Conservation (phyloP, 2,113 vertebrate genomes). For the Psammodynastes pulverulentus region DNA sequence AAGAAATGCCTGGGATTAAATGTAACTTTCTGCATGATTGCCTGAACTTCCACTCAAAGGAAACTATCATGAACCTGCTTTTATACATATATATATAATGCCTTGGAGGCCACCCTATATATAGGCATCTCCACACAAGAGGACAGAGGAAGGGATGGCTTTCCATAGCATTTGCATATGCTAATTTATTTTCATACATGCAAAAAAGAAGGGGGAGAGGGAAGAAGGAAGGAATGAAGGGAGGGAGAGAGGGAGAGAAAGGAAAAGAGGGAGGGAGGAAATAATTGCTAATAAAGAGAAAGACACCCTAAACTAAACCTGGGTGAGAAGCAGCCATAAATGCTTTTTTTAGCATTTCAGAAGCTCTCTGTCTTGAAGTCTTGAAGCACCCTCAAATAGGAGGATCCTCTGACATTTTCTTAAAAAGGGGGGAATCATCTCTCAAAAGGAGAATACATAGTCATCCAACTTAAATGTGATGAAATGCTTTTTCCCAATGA, state of each 20-base stretch:
- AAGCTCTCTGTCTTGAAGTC: neutral
- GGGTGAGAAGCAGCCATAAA: neutral
- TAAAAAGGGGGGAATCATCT: no score
- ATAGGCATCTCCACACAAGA: neutral
- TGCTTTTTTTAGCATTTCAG: neutral
- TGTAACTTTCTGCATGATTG: neutral
- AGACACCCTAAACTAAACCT: neutral
- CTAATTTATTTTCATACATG: neutral
- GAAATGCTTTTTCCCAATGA: neutral
- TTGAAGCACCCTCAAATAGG: neutral
- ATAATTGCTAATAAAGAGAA: neutral
- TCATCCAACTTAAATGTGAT: neutral
- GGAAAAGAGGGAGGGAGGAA: neutral
- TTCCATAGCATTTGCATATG: neutral
- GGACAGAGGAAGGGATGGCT: neutral
- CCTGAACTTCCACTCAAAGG: neutral
- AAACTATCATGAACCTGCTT: neutral
- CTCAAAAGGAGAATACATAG: neutral
- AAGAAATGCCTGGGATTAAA: neutral
- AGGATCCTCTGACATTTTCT: no score
- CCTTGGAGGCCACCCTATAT: no score
- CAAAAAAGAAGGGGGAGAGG: neutral
- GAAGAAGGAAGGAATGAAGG: no score
- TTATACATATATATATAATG: neutral
- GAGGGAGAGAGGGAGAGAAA: neutral